Evolutionary conservation across 2,797 vertebrate genomes (phyloP), one percentile per base, ranked within the genome.

Genomic region (Lutra lutra): DNA sequence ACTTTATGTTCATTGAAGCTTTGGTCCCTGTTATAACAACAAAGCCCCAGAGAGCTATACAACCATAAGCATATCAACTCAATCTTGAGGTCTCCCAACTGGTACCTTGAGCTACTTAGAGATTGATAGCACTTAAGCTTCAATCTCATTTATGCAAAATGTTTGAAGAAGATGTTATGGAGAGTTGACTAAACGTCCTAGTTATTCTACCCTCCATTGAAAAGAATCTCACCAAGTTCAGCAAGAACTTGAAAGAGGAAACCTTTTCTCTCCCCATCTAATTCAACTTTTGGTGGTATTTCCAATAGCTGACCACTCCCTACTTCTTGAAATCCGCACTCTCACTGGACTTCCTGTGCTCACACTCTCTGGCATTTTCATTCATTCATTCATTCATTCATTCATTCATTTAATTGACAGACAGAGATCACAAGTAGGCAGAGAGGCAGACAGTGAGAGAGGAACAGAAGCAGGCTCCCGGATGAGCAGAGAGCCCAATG

Each of bases 161-260:
- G 23, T 68, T 88, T 82, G n/a, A 88, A 92, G 93, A 78, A 72
- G 54, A 93, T 20, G 20, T 40, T 77, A 83, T 77, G 35, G 43
- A 88, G 20, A 70, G 38, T 80, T 86, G 62, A 86, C 35, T 56
- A 94, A 83, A 89, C 29, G 21, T 79, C 92, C 35, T 54, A 70
- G 58, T 78, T 64, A 10, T 86, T 51, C n/a, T n/a, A 87, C 2
- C 14, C 13, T 46, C 18, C 32, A 46, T 11, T 88, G 78, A 64
- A 58, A 46, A 38, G 20, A 79, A 29, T 96, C 48, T 73, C 32
- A 35, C 27, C n/a, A 78, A 38, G 2, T 25, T 94, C 17, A 80
- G n/a, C n/a, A 86, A 96, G 79, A 80, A 91, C 72, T 75, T 94
- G 13, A 73, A 25, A 93, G 46, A 78, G 95, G 40, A 92, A 66